Conservation (phyloP, 1,140 invertebrate genomes). For the Pogonognathellus flavescens region DNA sequence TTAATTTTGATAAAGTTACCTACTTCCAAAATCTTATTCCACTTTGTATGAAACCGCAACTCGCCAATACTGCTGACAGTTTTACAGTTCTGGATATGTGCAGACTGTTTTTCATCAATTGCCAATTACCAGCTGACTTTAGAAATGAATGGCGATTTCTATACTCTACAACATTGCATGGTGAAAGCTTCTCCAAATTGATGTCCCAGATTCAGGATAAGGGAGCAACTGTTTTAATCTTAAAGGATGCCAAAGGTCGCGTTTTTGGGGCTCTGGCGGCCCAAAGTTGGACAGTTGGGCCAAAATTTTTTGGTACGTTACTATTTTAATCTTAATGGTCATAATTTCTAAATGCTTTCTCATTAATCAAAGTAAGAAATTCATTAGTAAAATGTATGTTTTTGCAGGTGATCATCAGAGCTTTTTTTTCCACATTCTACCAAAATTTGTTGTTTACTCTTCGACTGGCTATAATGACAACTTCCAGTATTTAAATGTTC, state of each 20-base stretch:
- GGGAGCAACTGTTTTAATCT: constrained; percentile 82
- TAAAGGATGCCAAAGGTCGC: constrained; percentile 84
- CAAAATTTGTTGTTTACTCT: constrained; percentile 82
- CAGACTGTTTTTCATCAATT: constrained; percentile 83
- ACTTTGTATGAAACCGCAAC: constrained; percentile 28
- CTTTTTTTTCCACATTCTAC: constrained; percentile 86
- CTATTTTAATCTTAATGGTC: not conserved
- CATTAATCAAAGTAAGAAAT: too few relatives aligned
- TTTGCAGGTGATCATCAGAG: constrained; percentile 73
- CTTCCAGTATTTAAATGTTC: constrained; percentile 90
- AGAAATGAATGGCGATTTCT: constrained; percentile 85
- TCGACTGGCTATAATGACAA: constrained; percentile 88
- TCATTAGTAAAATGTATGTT: too few relatives aligned
- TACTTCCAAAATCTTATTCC: constrained; percentile 58
- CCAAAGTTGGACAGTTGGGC: constrained; percentile 79
- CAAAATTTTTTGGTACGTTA: constrained; percentile 76
- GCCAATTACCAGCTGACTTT: constrained; percentile 79
- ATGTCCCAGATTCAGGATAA: constrained; percentile 77
- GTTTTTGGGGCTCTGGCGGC: constrained; percentile 91
- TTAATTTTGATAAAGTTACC: constrained; percentile 58
- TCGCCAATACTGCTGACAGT: not conserved
- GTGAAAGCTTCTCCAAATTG: constrained; percentile 86
- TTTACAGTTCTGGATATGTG: constrained; percentile 79
- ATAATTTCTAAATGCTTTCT: too few relatives aligned
- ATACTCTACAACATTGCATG: constrained; percentile 85